Evolutionary conservation across 2,797 vertebrate genomes (phyloP).

Genomic region (Melanotaenia parkinsoni): DNA sequence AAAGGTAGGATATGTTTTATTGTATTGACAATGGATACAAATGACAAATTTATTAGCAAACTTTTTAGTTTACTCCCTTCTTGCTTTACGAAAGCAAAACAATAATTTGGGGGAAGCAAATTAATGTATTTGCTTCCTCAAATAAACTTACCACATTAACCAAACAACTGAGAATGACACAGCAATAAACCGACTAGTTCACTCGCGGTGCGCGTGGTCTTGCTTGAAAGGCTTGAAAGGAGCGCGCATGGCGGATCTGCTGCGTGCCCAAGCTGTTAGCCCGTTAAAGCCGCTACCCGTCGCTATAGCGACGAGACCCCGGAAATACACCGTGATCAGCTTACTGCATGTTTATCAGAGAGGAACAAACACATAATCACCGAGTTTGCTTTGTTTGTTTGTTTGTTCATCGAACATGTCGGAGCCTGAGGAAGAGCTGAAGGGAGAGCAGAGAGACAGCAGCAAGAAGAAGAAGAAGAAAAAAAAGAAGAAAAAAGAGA

Average conservation of each 20-base stretch:
- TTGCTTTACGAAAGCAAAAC: too few relatives aligned
- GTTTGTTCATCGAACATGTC: slow-evolving; percentile 51
- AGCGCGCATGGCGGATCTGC: slow-evolving; percentile 26
- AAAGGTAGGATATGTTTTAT: background rate
- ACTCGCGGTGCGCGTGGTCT: slow-evolving; percentile 5
- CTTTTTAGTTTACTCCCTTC: too few relatives aligned
- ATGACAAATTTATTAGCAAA: background rate
- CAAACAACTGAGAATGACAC: background rate
- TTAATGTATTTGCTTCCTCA: too few relatives aligned
- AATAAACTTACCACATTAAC: background rate
- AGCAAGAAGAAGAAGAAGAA: slow-evolving; percentile 47
- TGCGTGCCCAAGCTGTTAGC: slow-evolving; percentile 28
- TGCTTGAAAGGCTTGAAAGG: background rate
- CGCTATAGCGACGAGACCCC: slow-evolving; percentile 67
- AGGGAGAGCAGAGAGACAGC: slow-evolving; percentile 23
- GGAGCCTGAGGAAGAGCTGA: slow-evolving; percentile 41
- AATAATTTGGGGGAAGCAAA: too few relatives aligned
- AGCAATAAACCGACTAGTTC: background rate
- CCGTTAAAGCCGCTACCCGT: slow-evolving; percentile 38
- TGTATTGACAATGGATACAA: background rate
- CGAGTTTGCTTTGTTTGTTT: slow-evolving; percentile 30
- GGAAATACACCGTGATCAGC: slow-evolving; percentile 65
- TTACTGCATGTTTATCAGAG: slow-evolving; percentile 33
- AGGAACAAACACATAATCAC: background rate
- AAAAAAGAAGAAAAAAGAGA: slow-evolving; percentile 27